Percentiles rank a stretch among this genome's conserved stretches.
phyloP scores from a whole-genome alignment of 2,888 invertebrate species.

The Xylophagus ater region DNA sequence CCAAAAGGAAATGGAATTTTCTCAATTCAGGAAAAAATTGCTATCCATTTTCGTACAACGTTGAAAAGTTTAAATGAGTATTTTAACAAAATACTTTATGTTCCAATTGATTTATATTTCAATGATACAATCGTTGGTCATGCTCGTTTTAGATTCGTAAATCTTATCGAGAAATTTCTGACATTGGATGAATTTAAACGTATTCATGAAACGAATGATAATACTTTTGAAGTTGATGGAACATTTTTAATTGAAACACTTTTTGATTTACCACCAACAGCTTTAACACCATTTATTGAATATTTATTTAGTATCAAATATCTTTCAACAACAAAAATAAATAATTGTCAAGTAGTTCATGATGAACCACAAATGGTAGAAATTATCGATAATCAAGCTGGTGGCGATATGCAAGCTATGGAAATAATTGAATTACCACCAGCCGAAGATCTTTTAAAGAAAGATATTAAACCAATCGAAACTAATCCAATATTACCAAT shows the following conservation, averaged over 20 bases:
- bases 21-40: conserved; percentile 38
- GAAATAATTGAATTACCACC: too few relatives aligned
- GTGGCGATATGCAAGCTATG: too few relatives aligned
- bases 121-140: conserved; percentile 32
- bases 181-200: conserved; percentile 15
- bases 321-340: conserved; percentile 17
- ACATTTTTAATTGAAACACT: conserved; percentile 1
- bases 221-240: conserved; percentile 1
- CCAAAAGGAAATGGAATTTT: conserved; percentile 28
- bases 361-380: conserved; percentile 3
- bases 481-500: too few relatives aligned
- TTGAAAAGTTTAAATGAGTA: conserved; percentile 37
- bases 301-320: conserved; percentile 24
- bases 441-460: too few relatives aligned
- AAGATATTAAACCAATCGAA: background rate
- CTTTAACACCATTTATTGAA: too few relatives aligned
- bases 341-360: conserved; percentile 9
- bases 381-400: too few relatives aligned
- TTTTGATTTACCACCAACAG: too few relatives aligned
- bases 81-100: too few relatives aligned
- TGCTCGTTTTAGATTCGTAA: conserved; percentile 25
- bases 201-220: too few relatives aligned
- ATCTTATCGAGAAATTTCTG: conserved; percentile 24
- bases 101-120: too few relatives aligned
- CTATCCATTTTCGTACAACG: conserved; percentile 40